phyloP scores from a whole-genome alignment of 2,113 vertebrate species.

The Marmota monax region DNA sequence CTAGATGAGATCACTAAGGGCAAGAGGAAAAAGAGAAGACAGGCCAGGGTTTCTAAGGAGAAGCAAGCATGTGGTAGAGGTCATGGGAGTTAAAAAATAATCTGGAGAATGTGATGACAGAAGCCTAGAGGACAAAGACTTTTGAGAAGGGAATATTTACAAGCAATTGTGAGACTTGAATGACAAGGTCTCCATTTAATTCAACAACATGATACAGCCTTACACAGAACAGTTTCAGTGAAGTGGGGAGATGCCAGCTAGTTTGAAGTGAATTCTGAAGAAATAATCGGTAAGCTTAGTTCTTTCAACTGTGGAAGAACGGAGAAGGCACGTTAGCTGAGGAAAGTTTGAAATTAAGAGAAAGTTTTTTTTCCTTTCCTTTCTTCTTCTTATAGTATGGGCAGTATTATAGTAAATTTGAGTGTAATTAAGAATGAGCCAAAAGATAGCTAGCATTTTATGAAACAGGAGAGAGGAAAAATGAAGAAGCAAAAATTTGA shows the following conservation, averaged over 20 bases:
- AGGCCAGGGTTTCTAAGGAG: not conserved
- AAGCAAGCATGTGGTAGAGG: not conserved
- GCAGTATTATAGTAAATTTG: not conserved
- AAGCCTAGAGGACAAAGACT: not conserved
- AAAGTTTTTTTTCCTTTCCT: not conserved
- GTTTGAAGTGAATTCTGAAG: not conserved
- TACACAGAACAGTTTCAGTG: not conserved
- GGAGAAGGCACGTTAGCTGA: not conserved
- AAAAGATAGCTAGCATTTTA: not conserved
- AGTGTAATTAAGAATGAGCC: not conserved
- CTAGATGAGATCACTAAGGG: not conserved
- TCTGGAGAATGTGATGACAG: not conserved
- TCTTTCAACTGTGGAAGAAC: slow-evolving; percentile 14
- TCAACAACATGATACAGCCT: not conserved
- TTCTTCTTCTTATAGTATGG: not conserved
- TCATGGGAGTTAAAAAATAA: not conserved
- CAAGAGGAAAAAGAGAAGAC: not conserved
- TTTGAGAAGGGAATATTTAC: not conserved
- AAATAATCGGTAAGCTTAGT: not conserved
- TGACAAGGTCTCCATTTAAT: not conserved
- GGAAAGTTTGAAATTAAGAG: not conserved
- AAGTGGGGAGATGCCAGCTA: not conserved
- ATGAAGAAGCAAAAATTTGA: not conserved
- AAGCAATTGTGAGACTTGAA: not conserved
- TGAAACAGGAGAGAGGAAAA: not conserved